Evolutionary conservation across 2,113 vertebrate genomes (phyloP).

Genomic region (Crotalus tigris): DNA sequence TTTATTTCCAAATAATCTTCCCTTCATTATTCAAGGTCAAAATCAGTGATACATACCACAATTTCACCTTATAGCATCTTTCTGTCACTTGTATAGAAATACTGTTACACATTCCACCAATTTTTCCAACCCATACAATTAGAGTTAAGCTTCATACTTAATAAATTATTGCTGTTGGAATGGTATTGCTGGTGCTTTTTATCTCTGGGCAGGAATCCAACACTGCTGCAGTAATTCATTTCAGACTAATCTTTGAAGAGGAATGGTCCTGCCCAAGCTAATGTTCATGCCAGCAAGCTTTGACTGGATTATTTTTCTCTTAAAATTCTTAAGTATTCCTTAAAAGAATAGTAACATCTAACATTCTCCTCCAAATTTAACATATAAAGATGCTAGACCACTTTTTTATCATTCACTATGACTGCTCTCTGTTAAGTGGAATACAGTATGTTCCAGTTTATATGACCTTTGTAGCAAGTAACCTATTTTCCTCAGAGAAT

Average conservation of each 20-base stretch:
- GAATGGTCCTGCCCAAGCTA: neutral
- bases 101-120: conserved; percentile 4
- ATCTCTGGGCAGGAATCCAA: conserved; percentile 55
- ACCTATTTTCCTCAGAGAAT: neutral
- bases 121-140: conserved; percentile 38
- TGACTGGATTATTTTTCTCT: conserved; percentile 19
- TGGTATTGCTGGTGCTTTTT: conserved; percentile 42
- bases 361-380: conserved; percentile 11
- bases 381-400: conserved; percentile 10
- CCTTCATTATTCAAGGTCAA: neutral
- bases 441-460: neutral
- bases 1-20: neutral
- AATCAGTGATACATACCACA: neutral
- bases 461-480: neutral
- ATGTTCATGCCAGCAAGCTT: conserved; percentile 11
- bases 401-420: neutral
- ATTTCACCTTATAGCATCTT: neutral
- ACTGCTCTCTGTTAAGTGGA: neutral
- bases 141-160: conserved; percentile 26
- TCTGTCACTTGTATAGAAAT: neutral
- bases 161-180: conserved; percentile 41
- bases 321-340: conserved; percentile 20
- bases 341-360: neutral
- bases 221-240: conserved; percentile 31
- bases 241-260: conserved; percentile 46